phyloP scores from a whole-genome alignment of 2,797 vertebrate species.

The Coendou prehensilis region DNA sequence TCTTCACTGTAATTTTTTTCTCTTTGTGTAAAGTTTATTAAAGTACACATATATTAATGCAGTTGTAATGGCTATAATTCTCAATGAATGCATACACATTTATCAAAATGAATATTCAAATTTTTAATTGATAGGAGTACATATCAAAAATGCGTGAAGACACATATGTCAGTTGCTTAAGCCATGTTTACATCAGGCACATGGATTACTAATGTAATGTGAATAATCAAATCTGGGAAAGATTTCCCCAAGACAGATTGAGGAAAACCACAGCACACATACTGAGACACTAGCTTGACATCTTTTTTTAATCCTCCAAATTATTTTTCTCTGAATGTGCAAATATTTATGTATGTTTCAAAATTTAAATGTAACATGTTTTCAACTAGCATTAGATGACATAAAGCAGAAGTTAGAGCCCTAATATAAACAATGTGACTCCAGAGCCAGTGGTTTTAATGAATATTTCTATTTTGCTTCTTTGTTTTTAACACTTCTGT shows the following conservation, averaged over 20 bases:
- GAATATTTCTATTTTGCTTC: background rate
- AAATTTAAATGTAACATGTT: background rate
- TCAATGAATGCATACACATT: background rate
- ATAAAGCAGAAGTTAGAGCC: constrained; percentile 6
- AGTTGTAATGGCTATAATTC: background rate
- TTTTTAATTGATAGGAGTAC: background rate
- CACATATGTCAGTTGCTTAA: no score
- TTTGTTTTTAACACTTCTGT: background rate
- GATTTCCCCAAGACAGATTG: background rate
- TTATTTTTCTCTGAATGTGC: background rate
- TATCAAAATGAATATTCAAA: background rate
- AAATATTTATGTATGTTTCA: constrained; percentile 21
- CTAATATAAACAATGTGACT: background rate
- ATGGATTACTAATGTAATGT: background rate
- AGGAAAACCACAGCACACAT: background rate
- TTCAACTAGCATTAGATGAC: background rate
- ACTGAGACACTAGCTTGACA: background rate
- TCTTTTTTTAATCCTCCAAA: background rate
- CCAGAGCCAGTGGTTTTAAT: background rate
- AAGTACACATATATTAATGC: background rate
- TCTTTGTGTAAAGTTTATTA: background rate
- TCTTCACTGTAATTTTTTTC: background rate
- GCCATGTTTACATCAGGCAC: background rate
- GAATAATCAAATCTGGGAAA: background rate
- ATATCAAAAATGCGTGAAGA: background rate